Percentiles rank a stretch among this genome's conserved stretches.
These are phyloP conservation scores for Theonella swinhoei DNA, from an alignment of 37 sponge, comb jelly and placozoan genomes.

Conservation along the genomic window DNA sequence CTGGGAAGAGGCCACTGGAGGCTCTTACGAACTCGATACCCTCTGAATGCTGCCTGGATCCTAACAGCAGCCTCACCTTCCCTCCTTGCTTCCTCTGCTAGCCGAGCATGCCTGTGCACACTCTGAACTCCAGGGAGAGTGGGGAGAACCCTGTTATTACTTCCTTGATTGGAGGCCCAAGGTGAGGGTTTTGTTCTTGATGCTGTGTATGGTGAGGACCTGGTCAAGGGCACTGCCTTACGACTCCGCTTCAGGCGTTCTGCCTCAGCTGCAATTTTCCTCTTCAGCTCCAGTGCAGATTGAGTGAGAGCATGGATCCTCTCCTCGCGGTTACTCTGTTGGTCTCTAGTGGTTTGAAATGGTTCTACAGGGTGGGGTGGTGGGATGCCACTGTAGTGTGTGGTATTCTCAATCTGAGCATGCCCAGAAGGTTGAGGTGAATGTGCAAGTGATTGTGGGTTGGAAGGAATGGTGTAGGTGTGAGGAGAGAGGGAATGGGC, in stretches of 20 bases:
- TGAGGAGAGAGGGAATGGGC: neutral
- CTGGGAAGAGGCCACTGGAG: neutral
- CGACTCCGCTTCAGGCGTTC: neutral
- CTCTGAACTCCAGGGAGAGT: slow-evolving; percentile 55
- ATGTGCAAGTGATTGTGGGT: neutral
- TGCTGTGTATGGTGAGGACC: too few relatives aligned
- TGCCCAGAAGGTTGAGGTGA: neutral
- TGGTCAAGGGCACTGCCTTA: too few relatives aligned
- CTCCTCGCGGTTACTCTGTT: slow-evolving; percentile 15
- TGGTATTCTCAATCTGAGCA: slow-evolving; percentile 9
- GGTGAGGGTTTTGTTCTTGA: too few relatives aligned
- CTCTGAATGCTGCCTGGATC: slow-evolving; percentile 74
- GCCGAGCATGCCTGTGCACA: slow-evolving; percentile 29
- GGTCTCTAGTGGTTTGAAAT: neutral
- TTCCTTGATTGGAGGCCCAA: too few relatives aligned
- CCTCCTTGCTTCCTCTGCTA: neutral
- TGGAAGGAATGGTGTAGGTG: slow-evolving; percentile 1
- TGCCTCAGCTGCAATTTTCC: slow-evolving; percentile 36
- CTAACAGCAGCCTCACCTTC: slow-evolving; percentile 46
- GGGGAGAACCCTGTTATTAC: neutral
- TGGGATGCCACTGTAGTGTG: neutral
- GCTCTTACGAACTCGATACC: slow-evolving; percentile 26
- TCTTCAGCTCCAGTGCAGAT: slow-evolving; percentile 63
- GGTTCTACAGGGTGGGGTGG: neutral
- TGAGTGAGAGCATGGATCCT: slow-evolving; percentile 35